Evolutionary conservation across 2,797 vertebrate genomes (phyloP).

Genomic region (Helicolenus hilgendorfi): DNA sequence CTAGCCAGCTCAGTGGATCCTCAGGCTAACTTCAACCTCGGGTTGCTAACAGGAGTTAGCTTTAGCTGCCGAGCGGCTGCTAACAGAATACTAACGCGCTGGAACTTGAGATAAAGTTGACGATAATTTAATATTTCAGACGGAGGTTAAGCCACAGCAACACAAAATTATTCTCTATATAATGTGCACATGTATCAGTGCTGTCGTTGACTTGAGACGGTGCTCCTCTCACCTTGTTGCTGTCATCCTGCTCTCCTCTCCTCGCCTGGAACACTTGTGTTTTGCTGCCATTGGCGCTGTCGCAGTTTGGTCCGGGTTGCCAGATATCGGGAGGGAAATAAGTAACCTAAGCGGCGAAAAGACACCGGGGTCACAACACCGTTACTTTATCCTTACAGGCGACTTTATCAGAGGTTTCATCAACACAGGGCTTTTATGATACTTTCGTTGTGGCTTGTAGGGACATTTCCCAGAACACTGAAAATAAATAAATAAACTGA

Average conservation of each 20-base stretch:
- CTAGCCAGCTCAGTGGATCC: background rate
- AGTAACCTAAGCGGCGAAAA: conserved; percentile 44
- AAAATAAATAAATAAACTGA: background rate
- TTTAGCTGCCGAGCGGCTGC: conserved; percentile 53
- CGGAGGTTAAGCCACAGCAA: background rate
- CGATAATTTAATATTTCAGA: background rate
- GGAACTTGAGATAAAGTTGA: conserved; percentile 81
- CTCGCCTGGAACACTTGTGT: conserved; percentile 77
- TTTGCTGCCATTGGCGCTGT: conserved; percentile 87
- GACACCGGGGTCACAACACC: conserved; percentile 6
- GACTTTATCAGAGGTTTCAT: background rate
- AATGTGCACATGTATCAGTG: background rate
- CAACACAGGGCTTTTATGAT: background rate
- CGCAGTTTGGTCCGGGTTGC: conserved; percentile 88
- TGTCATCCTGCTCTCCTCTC: conserved; percentile 80
- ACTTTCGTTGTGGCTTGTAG: background rate
- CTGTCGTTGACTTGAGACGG: conserved; percentile 26
- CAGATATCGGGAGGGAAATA: conserved; percentile 78
- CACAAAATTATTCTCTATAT: background rate
- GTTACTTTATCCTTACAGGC: background rate
- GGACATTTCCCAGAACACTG: background rate
- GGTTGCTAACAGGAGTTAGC: conserved; percentile 72
- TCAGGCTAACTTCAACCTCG: conserved; percentile 1
- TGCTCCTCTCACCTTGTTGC: conserved; percentile 88
- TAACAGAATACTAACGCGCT: conserved; percentile 49